Evolutionary conservation across 2,888 invertebrate species (phyloP), one percentile per base, ranked within the genome.

Genomic region (Chouioia cunea): DNA sequence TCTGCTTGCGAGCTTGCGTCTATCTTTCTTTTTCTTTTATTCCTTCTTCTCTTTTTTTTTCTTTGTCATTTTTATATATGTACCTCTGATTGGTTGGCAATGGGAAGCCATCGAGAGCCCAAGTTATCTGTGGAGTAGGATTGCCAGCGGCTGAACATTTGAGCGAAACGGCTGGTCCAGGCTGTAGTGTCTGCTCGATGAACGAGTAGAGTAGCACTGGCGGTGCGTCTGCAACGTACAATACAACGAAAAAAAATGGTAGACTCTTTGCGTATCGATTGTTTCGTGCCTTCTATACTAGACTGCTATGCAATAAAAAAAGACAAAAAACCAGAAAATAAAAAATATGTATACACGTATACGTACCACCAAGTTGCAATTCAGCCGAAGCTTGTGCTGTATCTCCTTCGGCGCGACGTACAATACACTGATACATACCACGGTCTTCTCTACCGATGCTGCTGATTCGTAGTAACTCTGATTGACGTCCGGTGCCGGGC

Each of bases 381-480:
- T 93, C 93, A 0, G 92, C 92, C 0, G 93, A 89, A 10, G 92
- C 93, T 82, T 93, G 93, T 27, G 92, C 92, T 2, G 92, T 92
- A 80, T 92, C 92, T 16, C 92, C 92, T 81, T 92, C 92, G 44
- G 91, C 88, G 74, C 92, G 86, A 73, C 92, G 86, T 8, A 91
- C 92, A 73, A 93, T 88, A 82, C 93, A 93, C 82, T 93, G 93
- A 82, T 93, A 93, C 91, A 93, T 92, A 77, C 93, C 93, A 71
- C 91, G 88, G 82, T 93, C 92, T 79, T 92, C 92, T 64, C 92
- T 87, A 48, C 90, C 90, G 52, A 93, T 92, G 69, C 91, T 90
- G 75, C 89, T 89, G 76, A 93, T 88, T 63, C 91, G 87, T 64
- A 92, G 81, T 47, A 90, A 88, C 78, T 92, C 92, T 57, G 89